Evolutionary conservation across 2,888 invertebrate genomes (phyloP), one percentile per base, ranked within the genome.

Genomic region (Drosophila borealis): DNA sequence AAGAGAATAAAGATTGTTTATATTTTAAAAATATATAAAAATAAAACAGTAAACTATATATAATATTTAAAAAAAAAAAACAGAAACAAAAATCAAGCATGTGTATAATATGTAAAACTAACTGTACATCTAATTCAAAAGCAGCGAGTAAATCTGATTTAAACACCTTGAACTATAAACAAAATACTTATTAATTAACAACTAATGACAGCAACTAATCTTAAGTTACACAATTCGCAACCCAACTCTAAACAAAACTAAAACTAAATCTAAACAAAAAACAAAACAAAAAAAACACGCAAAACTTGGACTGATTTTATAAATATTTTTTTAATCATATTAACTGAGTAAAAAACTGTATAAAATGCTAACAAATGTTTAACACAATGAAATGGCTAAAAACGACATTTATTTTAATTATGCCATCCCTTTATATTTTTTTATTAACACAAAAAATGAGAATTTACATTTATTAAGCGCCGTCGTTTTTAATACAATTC

Each of bases 1-100:
- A 90, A 90, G 90, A 90, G 90, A 90, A 88, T 90, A 88, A 90
- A 90, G 90, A 90, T 90, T 90, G 90, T 90, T 90, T 90, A 90
- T 90, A 90, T 90, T 81, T 88, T 75, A 88, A 82, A 89, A 89
- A 90, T 82, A 84, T 89, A 82, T 67, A 79, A 82, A 77, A 74
- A 56, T 44, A 14, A 71, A 17, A 60, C 49, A 57, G 8, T 29
- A 29, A 29, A 69, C 63, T 21, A 63, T 65, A 63, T 64, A 59
- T 72, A 77, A 67, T 72, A 66, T 34, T 60, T 65, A 44, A 60
- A 59, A 68, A 44, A 60, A 59, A 68, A 60, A 54, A 62, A 29
- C 49, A 54, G 53, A 45, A 41, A 41, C n/a, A 21, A 42, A 29
- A 57, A 49, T 60, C 14, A 66, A 61, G 46, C 69, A 75, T 71